These are phyloP conservation scores for Myrmecobius fasciatus DNA, from an alignment of 2,113 vertebrate genomes.

Conservation along the genomic window DNA sequence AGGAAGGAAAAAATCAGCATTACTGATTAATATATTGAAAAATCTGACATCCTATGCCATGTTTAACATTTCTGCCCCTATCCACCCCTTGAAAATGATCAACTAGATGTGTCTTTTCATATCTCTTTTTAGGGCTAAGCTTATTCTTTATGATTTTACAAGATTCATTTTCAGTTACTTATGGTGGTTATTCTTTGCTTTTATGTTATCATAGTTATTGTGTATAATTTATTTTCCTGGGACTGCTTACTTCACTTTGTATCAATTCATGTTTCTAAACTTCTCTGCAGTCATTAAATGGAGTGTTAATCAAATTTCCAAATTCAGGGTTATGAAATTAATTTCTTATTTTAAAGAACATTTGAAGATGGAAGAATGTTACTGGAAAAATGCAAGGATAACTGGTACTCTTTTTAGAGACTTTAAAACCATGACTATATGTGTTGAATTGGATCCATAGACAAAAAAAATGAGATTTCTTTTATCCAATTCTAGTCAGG, in stretches of 20 bases:
- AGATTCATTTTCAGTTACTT: neutral
- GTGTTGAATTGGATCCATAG: neutral
- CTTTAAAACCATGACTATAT: neutral
- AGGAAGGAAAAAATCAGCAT: neutral
- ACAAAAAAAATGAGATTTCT: neutral
- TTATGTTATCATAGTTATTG: neutral
- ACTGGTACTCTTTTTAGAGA: neutral
- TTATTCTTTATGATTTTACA: neutral
- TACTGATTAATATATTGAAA: neutral
- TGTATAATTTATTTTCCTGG: neutral
- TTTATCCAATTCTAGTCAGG: neutral
- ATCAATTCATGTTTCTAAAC: neutral
- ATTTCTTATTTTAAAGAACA: neutral
- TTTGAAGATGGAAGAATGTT: neutral
- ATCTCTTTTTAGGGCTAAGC: neutral
- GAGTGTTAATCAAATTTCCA: neutral
- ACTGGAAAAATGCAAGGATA: neutral
- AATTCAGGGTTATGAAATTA: neutral
- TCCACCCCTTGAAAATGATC: neutral
- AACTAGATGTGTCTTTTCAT: neutral
- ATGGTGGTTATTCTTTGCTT: neutral
- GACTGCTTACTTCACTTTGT: neutral
- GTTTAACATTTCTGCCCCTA: neutral
- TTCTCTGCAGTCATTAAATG: neutral
- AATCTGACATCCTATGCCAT: neutral